Evolutionary conservation across 2,888 invertebrate species (phyloP).

Genomic region (Julus scanicus): DNA sequence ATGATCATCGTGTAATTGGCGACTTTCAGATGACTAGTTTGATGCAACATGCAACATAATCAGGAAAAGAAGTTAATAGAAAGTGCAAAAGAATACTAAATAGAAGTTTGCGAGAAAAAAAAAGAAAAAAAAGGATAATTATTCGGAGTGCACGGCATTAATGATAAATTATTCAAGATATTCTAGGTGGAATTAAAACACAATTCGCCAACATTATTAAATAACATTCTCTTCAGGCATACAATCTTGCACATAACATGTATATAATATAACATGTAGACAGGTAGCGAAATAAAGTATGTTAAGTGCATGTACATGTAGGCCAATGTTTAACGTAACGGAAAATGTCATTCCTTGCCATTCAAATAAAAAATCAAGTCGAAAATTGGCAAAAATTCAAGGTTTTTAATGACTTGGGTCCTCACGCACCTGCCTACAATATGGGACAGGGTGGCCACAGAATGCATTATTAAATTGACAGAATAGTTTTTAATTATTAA

Average conservation of each 20-base stretch:
- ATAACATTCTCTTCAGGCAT: background rate
- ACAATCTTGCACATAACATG: background rate
- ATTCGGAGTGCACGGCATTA: background rate
- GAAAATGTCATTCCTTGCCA: background rate
- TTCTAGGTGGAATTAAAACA: background rate
- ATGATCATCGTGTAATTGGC: too few relatives aligned
- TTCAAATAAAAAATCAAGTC: background rate
- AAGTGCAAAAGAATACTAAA: too few relatives aligned
- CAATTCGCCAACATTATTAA: background rate
- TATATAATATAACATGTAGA: too few relatives aligned
- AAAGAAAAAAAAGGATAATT: background rate
- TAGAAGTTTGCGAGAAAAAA: too few relatives aligned
- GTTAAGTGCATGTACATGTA: background rate
- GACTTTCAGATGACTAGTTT: too few relatives aligned
- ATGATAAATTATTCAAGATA: background rate
- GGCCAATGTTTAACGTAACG: background rate
- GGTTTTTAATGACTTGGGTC: constrained; percentile 7
- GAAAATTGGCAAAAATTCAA: background rate
- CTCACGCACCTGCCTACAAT: background rate
- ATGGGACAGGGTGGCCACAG: background rate
- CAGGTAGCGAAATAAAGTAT: background rate
- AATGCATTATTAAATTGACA: background rate
- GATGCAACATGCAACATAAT: too few relatives aligned
- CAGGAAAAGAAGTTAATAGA: too few relatives aligned
- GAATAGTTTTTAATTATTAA: background rate